These are phyloP conservation scores for Macrobrachium nipponense DNA, from an alignment of 1,140 invertebrate genomes.

Conservation along the genomic window DNA sequence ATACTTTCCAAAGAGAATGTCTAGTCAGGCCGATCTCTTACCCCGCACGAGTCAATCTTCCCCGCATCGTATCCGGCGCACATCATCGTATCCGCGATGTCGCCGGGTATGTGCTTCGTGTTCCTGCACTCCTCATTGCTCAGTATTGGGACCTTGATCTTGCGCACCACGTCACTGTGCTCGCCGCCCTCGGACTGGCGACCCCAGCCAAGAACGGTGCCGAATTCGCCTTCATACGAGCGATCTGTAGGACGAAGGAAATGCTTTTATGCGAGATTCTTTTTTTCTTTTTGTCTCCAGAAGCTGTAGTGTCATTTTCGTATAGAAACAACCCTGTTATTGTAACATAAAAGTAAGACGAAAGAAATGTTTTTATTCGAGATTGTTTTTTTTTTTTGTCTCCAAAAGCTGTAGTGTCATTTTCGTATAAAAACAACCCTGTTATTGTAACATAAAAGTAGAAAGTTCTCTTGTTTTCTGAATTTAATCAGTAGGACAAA, in stretches of 20 bases:
- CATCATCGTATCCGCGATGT: conserved; percentile 81
- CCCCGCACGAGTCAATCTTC: conserved; percentile 80
- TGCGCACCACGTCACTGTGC: conserved; percentile 81
- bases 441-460: too few species aligned
- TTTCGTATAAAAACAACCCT: too few species aligned
- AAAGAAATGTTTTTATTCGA: too few species aligned
- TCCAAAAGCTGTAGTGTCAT: too few species aligned
- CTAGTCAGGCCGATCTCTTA: conserved; percentile 65
- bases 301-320: too few species aligned
- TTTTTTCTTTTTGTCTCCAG: too few species aligned
- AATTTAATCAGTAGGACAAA: too few species aligned
- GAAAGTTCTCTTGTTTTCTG: too few species aligned
- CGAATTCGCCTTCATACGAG: conserved; percentile 77
- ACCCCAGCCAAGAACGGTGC: conserved; percentile 86
- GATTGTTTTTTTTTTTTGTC: too few species aligned
- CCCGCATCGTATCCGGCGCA: conserved; percentile 65
- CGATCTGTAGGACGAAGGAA: conserved; percentile 70
- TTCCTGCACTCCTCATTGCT: conserved; percentile 80
- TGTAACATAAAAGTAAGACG: too few species aligned
- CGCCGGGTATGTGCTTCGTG: conserved; percentile 80
- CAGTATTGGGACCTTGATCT: conserved; percentile 85
- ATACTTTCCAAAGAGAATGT: not conserved
- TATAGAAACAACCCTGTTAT: too few species aligned
- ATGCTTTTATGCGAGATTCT: too few species aligned
- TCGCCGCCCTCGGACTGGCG: conserved; percentile 83